Evolutionary conservation across 1,140 invertebrate genomes (phyloP), one percentile per base, ranked within the genome.

Genomic region (Drosophila parvula): DNA sequence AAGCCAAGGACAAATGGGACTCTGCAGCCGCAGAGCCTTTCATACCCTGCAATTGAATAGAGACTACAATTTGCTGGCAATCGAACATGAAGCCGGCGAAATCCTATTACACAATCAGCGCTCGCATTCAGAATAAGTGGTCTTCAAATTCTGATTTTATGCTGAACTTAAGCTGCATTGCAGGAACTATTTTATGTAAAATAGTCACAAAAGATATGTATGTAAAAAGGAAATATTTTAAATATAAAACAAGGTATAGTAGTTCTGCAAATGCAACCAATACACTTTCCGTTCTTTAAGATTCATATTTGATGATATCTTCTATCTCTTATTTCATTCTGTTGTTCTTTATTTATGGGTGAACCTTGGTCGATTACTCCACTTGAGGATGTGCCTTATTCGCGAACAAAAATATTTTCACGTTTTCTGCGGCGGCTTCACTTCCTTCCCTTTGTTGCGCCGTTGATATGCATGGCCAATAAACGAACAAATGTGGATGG

Each of bases 401-500:
- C 8, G 28, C 22, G 34, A 53, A 70, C 43, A 60, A 56, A 63
- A 78, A 48, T 32, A 53, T 75, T 79, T 80, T 58, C 32, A 58
- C 51, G 44, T 36, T 47, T 59, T 50, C 59, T 70, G 53, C 32
- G 58, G 68, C 32, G 58, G 60, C 57, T 60, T 63, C 34, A 40
- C 14, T 47, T 50, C 28, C n/a, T 43, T 60, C 34, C 16, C 45
- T 65, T 75, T 75, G 71, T 41, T 34, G 27, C 51, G 47, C 11
- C 55, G 27, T 56, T 53, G 75, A 78, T 59, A 56, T 67, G 68
- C 57, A 14, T 44, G 61, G 41, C 55, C 69, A 65, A 74, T 74
- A 57, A 57, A 62, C 57, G 64, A 50, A 62, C 36, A 62, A 78
- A 65, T 43, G 50, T 76, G 36, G 59, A 68, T 56, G 32, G 48